Conservation (phyloP, 2,113 vertebrate species). For the Perca schrenkii region DNA sequence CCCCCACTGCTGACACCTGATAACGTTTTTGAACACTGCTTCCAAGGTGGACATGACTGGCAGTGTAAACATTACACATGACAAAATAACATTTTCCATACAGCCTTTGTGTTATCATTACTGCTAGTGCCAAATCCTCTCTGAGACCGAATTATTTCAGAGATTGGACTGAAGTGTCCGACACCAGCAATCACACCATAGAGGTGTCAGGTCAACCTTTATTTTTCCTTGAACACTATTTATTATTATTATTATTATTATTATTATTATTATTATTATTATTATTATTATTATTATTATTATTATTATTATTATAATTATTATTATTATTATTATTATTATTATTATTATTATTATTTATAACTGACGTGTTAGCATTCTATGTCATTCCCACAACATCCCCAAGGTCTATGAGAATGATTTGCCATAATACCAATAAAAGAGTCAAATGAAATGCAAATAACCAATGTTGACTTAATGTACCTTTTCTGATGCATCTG, state of each 20-base stretch:
- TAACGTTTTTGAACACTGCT: neutral
- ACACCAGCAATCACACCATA: neutral
- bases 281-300: neutral
- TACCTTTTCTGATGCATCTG: neutral
- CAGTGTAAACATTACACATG: neutral
- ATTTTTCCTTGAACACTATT: neutral
- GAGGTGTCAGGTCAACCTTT: neutral
- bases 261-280: too few relatives aligned
- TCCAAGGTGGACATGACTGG: neutral
- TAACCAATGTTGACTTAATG: neutral
- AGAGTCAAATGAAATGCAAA: slow-evolving; percentile 1
- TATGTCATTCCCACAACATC: neutral
- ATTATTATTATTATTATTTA: neutral
- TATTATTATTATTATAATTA: neutral
- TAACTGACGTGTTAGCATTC: neutral
- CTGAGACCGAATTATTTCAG: neutral
- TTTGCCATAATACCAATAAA: neutral
- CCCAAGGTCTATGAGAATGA: neutral
- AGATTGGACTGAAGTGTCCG: slow-evolving; percentile 1
- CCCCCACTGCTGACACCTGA: too few relatives aligned
- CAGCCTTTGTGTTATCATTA: neutral
- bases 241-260: too few relatives aligned
- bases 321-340: too few relatives aligned
- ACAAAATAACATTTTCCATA: neutral
- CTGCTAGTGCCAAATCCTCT: neutral